These are phyloP conservation scores for Urechis unicinctus DNA, from an alignment of 2,888 invertebrate species.

Conservation along the genomic window DNA sequence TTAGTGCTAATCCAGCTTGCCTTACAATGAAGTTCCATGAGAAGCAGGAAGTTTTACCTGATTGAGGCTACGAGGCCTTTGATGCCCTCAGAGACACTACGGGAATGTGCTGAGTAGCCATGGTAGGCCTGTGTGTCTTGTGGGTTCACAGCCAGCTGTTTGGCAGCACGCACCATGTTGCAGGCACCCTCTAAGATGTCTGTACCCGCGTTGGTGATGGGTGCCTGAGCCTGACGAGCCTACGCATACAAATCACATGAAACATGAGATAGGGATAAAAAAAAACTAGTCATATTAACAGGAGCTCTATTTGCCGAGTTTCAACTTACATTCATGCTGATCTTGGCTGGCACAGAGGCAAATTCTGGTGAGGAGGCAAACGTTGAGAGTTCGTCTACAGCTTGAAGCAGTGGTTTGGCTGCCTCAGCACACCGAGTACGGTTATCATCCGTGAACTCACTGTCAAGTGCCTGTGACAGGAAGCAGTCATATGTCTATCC, in stretches of 20 bases:
- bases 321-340: slow-evolving; percentile 62
- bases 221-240: slow-evolving; percentile 77
- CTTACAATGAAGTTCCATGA: no score
- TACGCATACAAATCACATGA: slow-evolving; percentile 15
- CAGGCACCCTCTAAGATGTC: slow-evolving; percentile 77
- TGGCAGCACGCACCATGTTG: slow-evolving; percentile 84
- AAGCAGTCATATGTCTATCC: neutral
- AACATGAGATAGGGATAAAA: no score
- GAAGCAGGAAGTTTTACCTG: slow-evolving; percentile 53
- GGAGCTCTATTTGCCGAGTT: neutral
- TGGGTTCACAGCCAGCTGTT: slow-evolving; percentile 79
- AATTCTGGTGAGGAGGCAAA: slow-evolving; percentile 94
- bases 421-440: slow-evolving; percentile 56
- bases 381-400: slow-evolving; percentile 83
- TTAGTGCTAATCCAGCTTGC: no score
- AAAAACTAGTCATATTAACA: no score
- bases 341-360: slow-evolving; percentile 82
- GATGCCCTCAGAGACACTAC: slow-evolving; percentile 92
- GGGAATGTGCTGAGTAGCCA: slow-evolving; percentile 84
- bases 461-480: slow-evolving; percentile 59
- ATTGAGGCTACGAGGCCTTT: slow-evolving; percentile 88
- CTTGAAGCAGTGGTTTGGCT: slow-evolving; percentile 78
- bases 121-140: slow-evolving; percentile 93
- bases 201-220: slow-evolving; percentile 76
- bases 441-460: slow-evolving; percentile 68